A percentile compares a stretch with the other conserved stretches of the same genome.
Conservation (phyloP, 1,140 invertebrate species). For the Drosophila biarmipes region DNA sequence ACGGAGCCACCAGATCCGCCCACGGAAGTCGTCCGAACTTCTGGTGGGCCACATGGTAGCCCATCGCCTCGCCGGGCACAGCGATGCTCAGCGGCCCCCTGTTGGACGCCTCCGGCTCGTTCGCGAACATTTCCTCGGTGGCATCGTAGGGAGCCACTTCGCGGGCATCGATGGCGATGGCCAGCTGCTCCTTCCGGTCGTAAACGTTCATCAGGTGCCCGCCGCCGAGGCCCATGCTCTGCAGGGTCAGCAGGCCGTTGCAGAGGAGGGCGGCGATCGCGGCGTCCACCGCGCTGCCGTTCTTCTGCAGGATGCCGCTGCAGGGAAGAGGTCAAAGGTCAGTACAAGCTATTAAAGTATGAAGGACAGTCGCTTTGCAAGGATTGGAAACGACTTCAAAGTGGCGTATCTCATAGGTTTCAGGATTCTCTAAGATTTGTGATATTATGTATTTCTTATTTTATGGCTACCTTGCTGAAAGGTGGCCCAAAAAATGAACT, state of each 20-base stretch:
- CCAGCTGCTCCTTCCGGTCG: slow-evolving; percentile 87
- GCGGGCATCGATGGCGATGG: slow-evolving; percentile 91
- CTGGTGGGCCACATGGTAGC: slow-evolving; percentile 93
- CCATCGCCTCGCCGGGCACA: slow-evolving; percentile 95
- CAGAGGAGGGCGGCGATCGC: slow-evolving; percentile 93
- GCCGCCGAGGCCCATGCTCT: slow-evolving; percentile 95
- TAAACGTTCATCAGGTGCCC: slow-evolving; percentile 95
- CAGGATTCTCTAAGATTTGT: too few relatives aligned
- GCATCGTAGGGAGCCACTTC: slow-evolving; percentile 90
- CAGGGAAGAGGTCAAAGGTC: neutral
- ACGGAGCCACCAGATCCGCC: slow-evolving; percentile 91
- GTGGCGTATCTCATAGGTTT: too few relatives aligned
- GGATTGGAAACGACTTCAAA: too few relatives aligned
- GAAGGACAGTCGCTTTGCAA: too few relatives aligned
- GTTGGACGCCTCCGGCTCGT: slow-evolving; percentile 82
- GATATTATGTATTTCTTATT: too few relatives aligned
- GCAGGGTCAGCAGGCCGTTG: slow-evolving; percentile 92
- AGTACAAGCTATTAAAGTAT: too few relatives aligned
- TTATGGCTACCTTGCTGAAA: too few relatives aligned
- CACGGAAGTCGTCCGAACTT: slow-evolving; percentile 93
- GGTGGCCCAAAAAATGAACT: too few relatives aligned
- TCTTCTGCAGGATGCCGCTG: slow-evolving; percentile 90
- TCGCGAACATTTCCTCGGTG: slow-evolving; percentile 90
- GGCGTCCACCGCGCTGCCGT: slow-evolving; percentile 95
- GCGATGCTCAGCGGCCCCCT: slow-evolving; percentile 90